Conservation (phyloP, 2,113 vertebrate genomes). For the Elanus axillaris region DNA sequence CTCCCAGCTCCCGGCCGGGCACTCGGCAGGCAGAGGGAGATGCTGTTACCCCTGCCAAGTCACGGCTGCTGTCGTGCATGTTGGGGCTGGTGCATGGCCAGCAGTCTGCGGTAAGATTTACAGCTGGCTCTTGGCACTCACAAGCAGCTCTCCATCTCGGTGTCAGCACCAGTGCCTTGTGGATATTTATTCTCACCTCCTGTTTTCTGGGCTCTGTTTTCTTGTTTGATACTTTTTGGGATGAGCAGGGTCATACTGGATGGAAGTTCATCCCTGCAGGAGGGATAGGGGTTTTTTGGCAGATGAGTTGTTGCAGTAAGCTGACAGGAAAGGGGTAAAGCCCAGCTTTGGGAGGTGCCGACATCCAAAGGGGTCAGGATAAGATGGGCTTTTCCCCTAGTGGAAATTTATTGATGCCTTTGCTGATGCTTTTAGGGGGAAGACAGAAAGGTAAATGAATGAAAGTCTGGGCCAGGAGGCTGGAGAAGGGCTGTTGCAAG, state of each 20-base stretch:
- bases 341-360: background rate
- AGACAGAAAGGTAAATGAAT: background rate
- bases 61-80: accelerated
- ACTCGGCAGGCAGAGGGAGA: background rate
- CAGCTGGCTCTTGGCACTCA: background rate
- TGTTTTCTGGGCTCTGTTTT: background rate
- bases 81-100: background rate
- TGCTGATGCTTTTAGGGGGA: background rate
- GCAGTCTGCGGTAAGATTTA: background rate
- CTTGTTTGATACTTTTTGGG: background rate
- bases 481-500: background rate
- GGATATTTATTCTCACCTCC: background rate
- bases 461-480: background rate
- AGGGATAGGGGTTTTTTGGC: background rate
- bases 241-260: background rate
- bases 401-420: background rate
- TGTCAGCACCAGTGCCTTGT: background rate
- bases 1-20: accelerated
- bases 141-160: background rate
- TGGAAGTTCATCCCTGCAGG: background rate
- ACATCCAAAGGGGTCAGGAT: background rate
- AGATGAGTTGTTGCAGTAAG: background rate
- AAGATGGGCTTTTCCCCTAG: background rate
- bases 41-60: background rate
- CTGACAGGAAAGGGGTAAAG: background rate